Evolutionary conservation across 2,797 vertebrate species (phyloP).

Genomic region (Clamator glandarius): DNA sequence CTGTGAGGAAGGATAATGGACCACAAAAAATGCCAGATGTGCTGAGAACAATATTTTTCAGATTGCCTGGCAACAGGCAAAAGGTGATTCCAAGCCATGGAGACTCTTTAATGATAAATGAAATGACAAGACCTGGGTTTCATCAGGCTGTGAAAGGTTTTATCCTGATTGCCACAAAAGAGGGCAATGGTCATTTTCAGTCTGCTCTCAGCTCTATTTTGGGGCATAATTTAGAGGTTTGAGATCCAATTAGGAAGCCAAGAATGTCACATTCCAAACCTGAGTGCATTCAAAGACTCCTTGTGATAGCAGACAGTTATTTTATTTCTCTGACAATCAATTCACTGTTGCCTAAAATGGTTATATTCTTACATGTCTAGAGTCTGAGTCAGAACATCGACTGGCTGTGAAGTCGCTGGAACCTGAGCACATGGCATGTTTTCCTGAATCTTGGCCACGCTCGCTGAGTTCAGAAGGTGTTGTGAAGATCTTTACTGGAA

Average conservation of each 20-base stretch:
- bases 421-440: background rate
- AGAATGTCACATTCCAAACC: background rate
- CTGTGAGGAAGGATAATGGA: conserved; percentile 8
- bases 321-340: background rate
- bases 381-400: background rate
- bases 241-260: background rate
- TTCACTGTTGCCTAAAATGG: conserved; percentile 27
- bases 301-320: background rate
- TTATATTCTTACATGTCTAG: background rate
- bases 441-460: background rate
- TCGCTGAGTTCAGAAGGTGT: background rate
- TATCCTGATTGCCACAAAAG: background rate
- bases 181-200: background rate
- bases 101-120: background rate
- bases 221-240: background rate
- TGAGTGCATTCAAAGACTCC: background rate
- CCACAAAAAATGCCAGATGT: conserved; percentile 59
- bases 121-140: conserved; percentile 27
- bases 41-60: conserved; percentile 60
- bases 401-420: conserved; percentile 6
- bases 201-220: background rate
- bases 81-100: background rate
- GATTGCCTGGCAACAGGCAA: conserved; percentile 58
- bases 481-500: background rate
- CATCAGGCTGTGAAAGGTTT: conserved; percentile 12